Percentiles rank a stretch among this genome's conserved stretches.
Evolutionary conservation across 2,797 vertebrate genomes (phyloP).

Genomic region (Salmo trutta): DNA sequence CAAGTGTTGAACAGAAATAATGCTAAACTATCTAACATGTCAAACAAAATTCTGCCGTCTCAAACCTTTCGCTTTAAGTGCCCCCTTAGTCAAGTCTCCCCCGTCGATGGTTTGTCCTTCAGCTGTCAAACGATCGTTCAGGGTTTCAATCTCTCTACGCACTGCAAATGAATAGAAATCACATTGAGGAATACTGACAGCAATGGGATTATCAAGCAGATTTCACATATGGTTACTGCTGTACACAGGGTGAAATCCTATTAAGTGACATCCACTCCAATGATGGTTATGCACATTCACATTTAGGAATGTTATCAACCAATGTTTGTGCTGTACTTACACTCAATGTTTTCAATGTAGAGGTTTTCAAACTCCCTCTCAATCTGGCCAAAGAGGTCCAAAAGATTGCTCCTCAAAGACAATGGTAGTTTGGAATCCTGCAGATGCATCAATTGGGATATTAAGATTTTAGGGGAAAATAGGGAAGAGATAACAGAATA

Average conservation of each 20-base stretch:
- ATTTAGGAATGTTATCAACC: neutral
- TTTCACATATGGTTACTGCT: neutral
- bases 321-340: slow-evolving; percentile 74
- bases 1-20: neutral
- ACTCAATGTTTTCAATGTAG: slow-evolving; percentile 96
- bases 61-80: slow-evolving; percentile 95
- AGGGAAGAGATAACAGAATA: neutral
- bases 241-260: neutral
- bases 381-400: slow-evolving; percentile 97
- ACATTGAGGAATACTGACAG: neutral
- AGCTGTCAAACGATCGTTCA: slow-evolving; percentile 91
- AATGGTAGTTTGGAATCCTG: slow-evolving; percentile 96
- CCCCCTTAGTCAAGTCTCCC: slow-evolving; percentile 92
- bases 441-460: neutral
- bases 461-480: neutral
- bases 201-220: neutral
- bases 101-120: slow-evolving; percentile 93
- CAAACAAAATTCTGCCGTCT: neutral
- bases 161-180: slow-evolving; percentile 71
- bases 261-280: neutral
- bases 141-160: slow-evolving; percentile 91
- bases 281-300: neutral
- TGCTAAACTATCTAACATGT: neutral
- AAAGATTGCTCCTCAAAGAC: slow-evolving; percentile 88
- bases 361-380: slow-evolving; percentile 98